Conservation (phyloP, 2,888 invertebrate species). For the Tolmerus cingulatus region DNA sequence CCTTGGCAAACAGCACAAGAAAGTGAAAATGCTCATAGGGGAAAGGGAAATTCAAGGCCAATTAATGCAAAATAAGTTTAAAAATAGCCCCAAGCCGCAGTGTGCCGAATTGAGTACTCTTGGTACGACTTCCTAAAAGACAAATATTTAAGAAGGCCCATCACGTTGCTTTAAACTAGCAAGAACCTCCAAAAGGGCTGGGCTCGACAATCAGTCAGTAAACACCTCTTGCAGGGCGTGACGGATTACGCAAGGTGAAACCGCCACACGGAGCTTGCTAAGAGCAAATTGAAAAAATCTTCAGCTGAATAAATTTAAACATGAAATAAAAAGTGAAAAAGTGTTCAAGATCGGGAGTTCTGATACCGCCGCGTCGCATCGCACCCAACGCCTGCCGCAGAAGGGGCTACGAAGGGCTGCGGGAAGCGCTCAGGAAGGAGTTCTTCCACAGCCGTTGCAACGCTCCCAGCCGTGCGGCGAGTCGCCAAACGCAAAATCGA, state of each 20-base stretch:
- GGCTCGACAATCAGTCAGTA: not conserved
- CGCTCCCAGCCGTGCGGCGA: not conserved
- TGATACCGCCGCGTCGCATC: not conserved
- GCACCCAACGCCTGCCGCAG: not conserved
- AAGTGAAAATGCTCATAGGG: not conserved
- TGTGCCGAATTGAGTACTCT: not conserved
- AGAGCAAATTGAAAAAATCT: not conserved
- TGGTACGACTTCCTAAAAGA: not conserved
- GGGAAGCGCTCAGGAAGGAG: not conserved
- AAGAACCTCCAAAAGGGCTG: not conserved
- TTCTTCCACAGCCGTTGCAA: not conserved
- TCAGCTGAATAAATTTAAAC: not conserved
- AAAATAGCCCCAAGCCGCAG: not conserved
- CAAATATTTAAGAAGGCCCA: not conserved
- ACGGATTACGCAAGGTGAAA: not conserved
- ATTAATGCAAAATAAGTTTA: not conserved
- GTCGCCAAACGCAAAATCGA: not conserved
- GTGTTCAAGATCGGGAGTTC: not conserved
- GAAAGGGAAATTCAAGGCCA: not conserved
- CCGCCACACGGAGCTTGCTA: not conserved
- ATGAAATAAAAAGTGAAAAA: not conserved
- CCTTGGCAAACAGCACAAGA: not conserved
- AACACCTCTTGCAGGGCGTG: not conserved
- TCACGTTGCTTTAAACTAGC: not conserved
- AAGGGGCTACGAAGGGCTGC: not conserved